Evolutionary conservation across 2,113 vertebrate genomes (phyloP), one percentile per base, ranked within the genome.

Genomic region (Crotophaga sulcirostris): DNA sequence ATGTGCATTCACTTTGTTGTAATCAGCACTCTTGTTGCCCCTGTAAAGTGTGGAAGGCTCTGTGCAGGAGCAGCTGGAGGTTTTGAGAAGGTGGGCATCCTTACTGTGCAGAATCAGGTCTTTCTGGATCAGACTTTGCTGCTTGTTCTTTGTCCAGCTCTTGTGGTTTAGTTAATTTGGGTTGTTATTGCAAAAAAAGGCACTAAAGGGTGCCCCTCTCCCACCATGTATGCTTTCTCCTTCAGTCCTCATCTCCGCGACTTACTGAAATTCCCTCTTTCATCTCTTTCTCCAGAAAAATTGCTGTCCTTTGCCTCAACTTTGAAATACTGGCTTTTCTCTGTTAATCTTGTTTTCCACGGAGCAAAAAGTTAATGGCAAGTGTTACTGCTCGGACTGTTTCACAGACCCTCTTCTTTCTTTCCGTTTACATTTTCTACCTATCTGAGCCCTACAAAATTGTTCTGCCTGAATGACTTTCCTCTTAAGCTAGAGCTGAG

Each of bases 381-480:
- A 77, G 49, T 85, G 31, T 20, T 85, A 51, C 47, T 58, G 26
- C 51, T 64, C 47, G 64, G 40, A 17, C 38, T 55, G 29, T 63
- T 88, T 90, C 80, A 76, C 20, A 38, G 63, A 67, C 21, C 23
- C 16, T 51, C n/a, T 44, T 64, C 55, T 72, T 93, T 91, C 58
- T 47, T 45, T 91, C 47, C 21, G 23, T 20, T 93, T 52, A 56
- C 0, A 1, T 81, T 70, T 87, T 68, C 52, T 70, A 26, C 21
- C 52, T 84, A 13, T 42, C 31, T 68, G 40, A 38, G 18, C 24
- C 8, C 3, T 3, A 59, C 59, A 87, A 76, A 89, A 69, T 56
- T 81, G 21, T 66, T 94, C 59, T 89, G 55, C 92, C 55, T 77
- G 51, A 66, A 69, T 69, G 20, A 86, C 79, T 93, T 93, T 89